Base-by-base conservation (phyloP, 2,888 invertebrate genomes). In the Dascillus cervinus region DNA sequence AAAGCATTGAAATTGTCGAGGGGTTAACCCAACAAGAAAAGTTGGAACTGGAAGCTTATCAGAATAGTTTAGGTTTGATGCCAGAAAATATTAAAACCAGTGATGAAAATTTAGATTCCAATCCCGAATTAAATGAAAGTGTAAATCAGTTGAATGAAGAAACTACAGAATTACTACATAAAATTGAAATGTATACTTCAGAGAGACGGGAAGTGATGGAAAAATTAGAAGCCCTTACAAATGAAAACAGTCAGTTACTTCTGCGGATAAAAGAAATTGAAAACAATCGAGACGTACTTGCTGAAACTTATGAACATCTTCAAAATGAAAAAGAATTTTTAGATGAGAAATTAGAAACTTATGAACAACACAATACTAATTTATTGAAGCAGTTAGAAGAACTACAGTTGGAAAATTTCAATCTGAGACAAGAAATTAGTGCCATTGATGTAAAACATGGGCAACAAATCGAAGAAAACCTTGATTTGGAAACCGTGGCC, bases 1-100 rank as follows among this genome's bases (percentile, higher is more conserved):
- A 82, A 60, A 82, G 82, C 26, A 82, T 82, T 29, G 82, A 82
- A 64, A 81, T 82, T 37, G 81, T 82, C 1, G 82, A 82, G 53
- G 69, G 77, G 8, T 64, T 82, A 37, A 79, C 79, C 10, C 77
- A 77, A 37, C 79, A 80, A 62, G 80, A 80, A 57, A 79, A 78
- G 51, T 54, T 79, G 23, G 80, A 81, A 58, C 65, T 80, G 28
- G 80, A 79, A 56, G 76, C 76, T 44, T 80, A 77, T 47, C 77
- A 77, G 43, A 75, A 78, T 53, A 62, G 60, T 29, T 49, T 60
- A 4, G 67, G 69, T 25, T 40, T 49, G 26, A 47, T 46, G n/a
- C 35, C 50, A 12, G 47, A 49, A 13, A 43, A 42, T 28, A 29
- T 48, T 12, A 56, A 55, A 44, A 41, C 29, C n/a, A 48, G 50